Base-by-base conservation (phyloP, 2,888 invertebrate species). In the Timema cristinae region DNA sequence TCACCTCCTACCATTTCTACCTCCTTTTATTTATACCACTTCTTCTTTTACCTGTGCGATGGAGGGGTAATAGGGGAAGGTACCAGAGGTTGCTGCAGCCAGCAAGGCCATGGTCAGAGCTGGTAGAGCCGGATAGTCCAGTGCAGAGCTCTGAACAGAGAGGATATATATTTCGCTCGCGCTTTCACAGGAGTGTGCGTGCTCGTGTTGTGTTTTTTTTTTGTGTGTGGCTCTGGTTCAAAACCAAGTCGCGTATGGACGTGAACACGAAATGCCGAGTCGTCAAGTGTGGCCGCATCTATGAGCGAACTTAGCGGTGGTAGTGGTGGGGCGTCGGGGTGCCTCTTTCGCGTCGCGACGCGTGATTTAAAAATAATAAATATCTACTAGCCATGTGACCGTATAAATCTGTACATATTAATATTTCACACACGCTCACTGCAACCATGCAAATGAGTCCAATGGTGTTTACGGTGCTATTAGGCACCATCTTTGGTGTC, bases 401-500 rank as follows among this genome's bases (percentile, higher is more conserved):
- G 32, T 32, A 32, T 32, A 32, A 32, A 32, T 32, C 32, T 32
- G 32, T 32, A 32, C 32, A 32, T 32, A 32, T 32, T 32, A 32
- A 32, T 32, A 32, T 32, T 32, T 32, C 4, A 1, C 32, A 32
- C 1, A 32, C 32, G 54, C 11, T 67, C 16, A 47, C 47, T 47
- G 16, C 52, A 59, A 71, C 72, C 51, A 75, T 75, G 75, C 73
- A 72, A 32, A 56, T 71, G 81, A 85, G 85, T 80, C 84, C 85
- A 79, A 85, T 86, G 79, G 84, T 86, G 81, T 85, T 86, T 81
- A 85, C 86, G 79, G 83, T 87, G 79, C 82, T 87, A 75, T 82
- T 87, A 79, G 86, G 87, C 78, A 86, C 87, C 80, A 84, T 87
- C 79, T 86, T 88, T 82, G 86, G 87, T 74, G 87, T 86, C 75